Evolutionary conservation across 2,888 invertebrate species (phyloP), one percentile per base, ranked within the genome.

Genomic region (Cephalotes varians): DNA sequence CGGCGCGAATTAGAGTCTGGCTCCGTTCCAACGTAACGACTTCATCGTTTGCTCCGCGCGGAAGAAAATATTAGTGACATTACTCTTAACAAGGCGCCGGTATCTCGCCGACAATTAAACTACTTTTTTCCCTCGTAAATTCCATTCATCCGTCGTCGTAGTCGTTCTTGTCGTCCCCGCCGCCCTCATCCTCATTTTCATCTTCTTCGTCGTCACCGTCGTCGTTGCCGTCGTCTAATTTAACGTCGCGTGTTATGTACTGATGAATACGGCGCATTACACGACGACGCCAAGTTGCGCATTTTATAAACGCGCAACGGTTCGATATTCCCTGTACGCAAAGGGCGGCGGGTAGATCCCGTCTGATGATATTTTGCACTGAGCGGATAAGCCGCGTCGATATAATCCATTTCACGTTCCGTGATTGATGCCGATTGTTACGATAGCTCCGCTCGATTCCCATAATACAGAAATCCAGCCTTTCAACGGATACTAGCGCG

Each of bases 1-100:
- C 86, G 77, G 56, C 65, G 79, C 88, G 87, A 90, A 90, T 90
- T 90, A 88, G 87, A 90, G 79, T 58, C 86, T 90, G 90, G 90
- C 90, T 58, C 54, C 65, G 86, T 80, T 86, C 90, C 90, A 90
- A 82, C 88, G 79, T 90, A 90, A 90, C 90, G 90, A 90, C 87
- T 90, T 90, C 90, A 88, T 90, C 86, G 82, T 84, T 83, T 84
- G 83, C 82, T 67, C 62, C 54, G 81, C 67, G 79, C 77, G 85
- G 87, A 86, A 88, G 88, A 90, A 90, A 90, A 88, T 88, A 90
- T 90, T 88, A 84, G 88, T 85, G 84, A 76, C 90, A 87, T 90
- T 88, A 87, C 87, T 88, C 88, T 85, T 90, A 90, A 90, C 90
- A 83, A 90, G 87, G 72, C 73, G 80, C 64, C 83, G 65, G 85